These are phyloP conservation scores for Buceros bicornis DNA, from an alignment of 2,797 vertebrate species.

Conservation along the genomic window DNA sequence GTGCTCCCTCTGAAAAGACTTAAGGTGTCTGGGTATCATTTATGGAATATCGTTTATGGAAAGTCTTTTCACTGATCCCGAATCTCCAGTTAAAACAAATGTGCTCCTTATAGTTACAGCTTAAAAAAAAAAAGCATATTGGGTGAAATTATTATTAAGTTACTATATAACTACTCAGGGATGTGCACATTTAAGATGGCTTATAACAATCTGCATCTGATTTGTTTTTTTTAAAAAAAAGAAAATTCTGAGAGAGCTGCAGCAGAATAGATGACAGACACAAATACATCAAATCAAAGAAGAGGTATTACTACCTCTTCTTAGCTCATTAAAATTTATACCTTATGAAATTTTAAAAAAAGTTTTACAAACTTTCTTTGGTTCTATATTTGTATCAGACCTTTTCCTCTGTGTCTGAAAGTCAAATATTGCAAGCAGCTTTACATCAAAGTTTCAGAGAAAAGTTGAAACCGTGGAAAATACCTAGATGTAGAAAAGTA, in stretches of 20 bases:
- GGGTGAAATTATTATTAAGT: background rate
- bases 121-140: background rate
- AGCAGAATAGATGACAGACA: background rate
- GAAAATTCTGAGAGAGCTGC: background rate
- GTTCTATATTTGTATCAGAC: background rate
- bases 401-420: background rate
- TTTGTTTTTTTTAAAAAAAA: background rate
- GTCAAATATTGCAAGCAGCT: background rate
- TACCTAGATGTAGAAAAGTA: conserved; percentile 30
- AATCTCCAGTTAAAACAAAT: background rate
- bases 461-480: conserved; percentile 29
- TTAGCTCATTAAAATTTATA: background rate
- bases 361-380: background rate
- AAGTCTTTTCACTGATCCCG: background rate
- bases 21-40: background rate
- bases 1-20: background rate
- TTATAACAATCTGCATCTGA: background rate
- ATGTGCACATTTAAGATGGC: background rate
- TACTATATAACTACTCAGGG: background rate
- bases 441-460: background rate
- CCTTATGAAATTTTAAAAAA: background rate
- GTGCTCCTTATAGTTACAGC: background rate
- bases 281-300: background rate
- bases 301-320: background rate
- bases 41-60: background rate